Percentiles rank a stretch among this genome's conserved stretches.
Conservation (phyloP, 2,797 vertebrate genomes). For the Gephyroberyx darwinii region DNA sequence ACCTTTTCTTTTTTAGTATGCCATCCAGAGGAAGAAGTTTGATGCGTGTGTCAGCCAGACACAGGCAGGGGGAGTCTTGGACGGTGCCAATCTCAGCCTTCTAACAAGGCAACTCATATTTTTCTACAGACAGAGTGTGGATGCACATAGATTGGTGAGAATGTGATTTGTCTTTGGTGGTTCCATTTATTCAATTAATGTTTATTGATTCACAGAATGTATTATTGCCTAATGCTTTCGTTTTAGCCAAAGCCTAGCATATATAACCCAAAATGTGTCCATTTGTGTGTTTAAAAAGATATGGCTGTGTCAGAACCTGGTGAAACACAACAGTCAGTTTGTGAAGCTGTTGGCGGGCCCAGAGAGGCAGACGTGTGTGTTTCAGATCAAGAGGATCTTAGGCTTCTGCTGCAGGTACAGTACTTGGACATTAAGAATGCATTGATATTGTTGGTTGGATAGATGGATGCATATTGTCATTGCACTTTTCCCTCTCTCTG, state of each 20-base stretch:
- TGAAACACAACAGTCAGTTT: constrained; percentile 91
- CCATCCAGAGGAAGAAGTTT: constrained; percentile 90
- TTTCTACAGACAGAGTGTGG: constrained; percentile 94
- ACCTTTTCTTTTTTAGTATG: constrained; percentile 78
- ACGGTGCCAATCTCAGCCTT: constrained; percentile 85
- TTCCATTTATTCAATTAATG: neutral
- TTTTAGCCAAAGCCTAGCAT: neutral
- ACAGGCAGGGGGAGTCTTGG: constrained; percentile 80
- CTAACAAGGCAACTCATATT: constrained; percentile 93
- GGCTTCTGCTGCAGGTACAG: constrained; percentile 85
- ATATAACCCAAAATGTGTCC: constrained; percentile 20
- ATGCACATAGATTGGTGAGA: constrained; percentile 93
- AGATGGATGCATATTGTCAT: neutral
- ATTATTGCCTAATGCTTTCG: neutral
- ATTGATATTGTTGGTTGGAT: neutral
- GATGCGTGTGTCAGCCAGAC: constrained; percentile 85
- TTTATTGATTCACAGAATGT: neutral
- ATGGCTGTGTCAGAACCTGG: constrained; percentile 96
- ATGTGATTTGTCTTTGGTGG: neutral
- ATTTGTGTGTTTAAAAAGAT: constrained; percentile 81
- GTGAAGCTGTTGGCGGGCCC: constrained; percentile 90
- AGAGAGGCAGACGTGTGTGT: constrained; percentile 91
- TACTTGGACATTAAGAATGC: neutral
- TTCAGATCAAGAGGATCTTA: constrained; percentile 96
- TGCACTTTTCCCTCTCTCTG: constrained; percentile 28